These are phyloP conservation scores for Drosophila mayri DNA, from an alignment of 1,140 invertebrate species.

Conservation along the genomic window DNA sequence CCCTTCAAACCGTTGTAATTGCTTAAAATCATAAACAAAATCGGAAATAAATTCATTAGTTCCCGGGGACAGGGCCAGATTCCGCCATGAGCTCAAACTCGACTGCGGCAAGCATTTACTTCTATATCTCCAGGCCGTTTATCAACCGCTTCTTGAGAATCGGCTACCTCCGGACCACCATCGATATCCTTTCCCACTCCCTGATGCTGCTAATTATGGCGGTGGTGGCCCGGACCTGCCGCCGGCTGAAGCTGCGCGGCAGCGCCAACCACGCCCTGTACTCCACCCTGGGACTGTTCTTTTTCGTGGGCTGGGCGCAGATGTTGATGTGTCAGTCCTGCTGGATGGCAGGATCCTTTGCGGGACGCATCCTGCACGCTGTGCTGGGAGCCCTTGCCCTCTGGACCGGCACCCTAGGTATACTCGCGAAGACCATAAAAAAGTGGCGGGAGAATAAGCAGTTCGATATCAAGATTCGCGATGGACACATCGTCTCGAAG, in stretches of 20 bases:
- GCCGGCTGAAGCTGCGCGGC: not conserved
- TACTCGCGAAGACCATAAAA: not conserved
- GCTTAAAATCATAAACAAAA: not conserved
- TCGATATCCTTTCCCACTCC: not conserved
- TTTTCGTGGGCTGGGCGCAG: constrained; percentile 10
- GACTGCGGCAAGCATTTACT: not conserved
- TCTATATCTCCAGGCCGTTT: not conserved
- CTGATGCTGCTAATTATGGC: constrained; percentile 6
- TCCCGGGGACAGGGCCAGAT: no score
- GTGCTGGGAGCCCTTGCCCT: constrained; percentile 18
- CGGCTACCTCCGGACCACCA: not conserved
- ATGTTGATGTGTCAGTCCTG: constrained; percentile 9
- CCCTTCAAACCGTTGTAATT: not conserved
- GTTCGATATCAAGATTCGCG: rapidly evolving
- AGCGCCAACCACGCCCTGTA: constrained; percentile 38
- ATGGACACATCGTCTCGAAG: constrained; percentile 17
- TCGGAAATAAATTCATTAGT: not conserved
- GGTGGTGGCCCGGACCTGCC: constrained; percentile 13
- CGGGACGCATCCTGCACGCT: not conserved
- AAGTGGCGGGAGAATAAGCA: not conserved
- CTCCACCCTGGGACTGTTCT: constrained; percentile 20
- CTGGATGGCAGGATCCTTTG: not conserved
- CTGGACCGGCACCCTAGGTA: constrained; percentile 22
- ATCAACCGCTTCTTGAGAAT: not conserved
- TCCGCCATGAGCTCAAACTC: not conserved